Base-by-base conservation (phyloP, 1,140 invertebrate genomes). In the Leptinotarsa defecta region DNA sequence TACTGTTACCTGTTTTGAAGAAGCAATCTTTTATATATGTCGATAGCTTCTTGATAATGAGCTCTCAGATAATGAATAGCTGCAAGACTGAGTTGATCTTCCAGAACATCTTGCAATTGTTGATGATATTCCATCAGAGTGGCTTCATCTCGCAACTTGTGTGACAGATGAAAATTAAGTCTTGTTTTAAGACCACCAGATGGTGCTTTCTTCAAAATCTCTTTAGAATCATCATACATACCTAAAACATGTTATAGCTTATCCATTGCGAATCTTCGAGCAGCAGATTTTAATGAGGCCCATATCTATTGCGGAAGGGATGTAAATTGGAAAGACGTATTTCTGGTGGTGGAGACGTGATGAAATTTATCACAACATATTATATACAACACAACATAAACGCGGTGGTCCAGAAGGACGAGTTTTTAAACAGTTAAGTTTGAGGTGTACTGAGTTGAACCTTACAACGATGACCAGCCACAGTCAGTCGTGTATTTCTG, bases 41-140 rank as follows among this genome's bases (percentile, higher is more conserved):
- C 98, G 80, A 99, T 99, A 24, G 98, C 97, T 87, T 99, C 98
- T 86, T 99, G 97, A 86, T 98, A 99, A 85, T 99, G 97, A 52
- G 94, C 93, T 52, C 97, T 89, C 63, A 99, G 88, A 85, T 98
- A 99, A 86, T 99, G 96, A 81, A 99, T 96, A 0, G 97, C 96
- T 3, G 98, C 98, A 52, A 99, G 86, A 80, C 95, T 97, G 11
- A 99, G 88, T 86, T 99, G 97, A 88, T 99, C 97, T 87, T 99
- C 96, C 13, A 96, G 90, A 4, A 94, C 90, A 83, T 98, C 95
- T 75, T 95, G 91, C 13, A 99, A 86, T 77, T 93, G 91, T 70
- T 95, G 91, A 85, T 97, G 94, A 76, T 94, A 91, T 70, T 92
- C 89, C 89, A 94, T 93, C 76, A 97, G 86, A 67, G 92, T 89